phyloP scores from a whole-genome alignment of 2,113 vertebrate genomes.

The Colinus virginianus region DNA sequence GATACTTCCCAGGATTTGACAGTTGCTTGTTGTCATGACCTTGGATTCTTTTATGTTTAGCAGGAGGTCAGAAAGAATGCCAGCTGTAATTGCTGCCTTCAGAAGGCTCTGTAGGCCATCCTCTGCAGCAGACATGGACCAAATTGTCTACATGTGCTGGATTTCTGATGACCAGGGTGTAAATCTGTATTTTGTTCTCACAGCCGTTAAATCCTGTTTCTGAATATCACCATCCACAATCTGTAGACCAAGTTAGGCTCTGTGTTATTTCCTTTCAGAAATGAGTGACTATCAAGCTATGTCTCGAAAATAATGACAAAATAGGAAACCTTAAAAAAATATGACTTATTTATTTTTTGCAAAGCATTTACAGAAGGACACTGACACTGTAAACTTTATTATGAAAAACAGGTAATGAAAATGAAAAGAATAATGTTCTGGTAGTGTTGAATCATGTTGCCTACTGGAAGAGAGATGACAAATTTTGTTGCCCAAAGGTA shows the following conservation, averaged over 20 bases:
- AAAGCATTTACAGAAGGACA: not conserved
- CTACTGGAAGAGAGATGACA: not conserved
- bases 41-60: not conserved
- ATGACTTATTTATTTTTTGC: not conserved
- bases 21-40: not conserved
- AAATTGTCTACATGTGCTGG: not conserved
- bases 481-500: not conserved
- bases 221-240: not conserved
- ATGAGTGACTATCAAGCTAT: not conserved
- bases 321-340: not conserved
- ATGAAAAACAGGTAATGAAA: not conserved
- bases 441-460: not conserved
- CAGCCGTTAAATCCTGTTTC: not conserved
- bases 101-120: not conserved
- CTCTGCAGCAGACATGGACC: not conserved
- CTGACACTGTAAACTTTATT: not conserved
- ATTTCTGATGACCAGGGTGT: not conserved
- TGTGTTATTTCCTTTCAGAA: not conserved
- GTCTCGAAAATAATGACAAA: not conserved
- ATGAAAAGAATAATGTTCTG: not conserved
- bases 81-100: not conserved
- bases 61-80: not conserved
- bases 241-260: not conserved
- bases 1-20: slow-evolving; percentile 19
- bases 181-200: not conserved